Conservation (phyloP, 2,113 vertebrate genomes). For the Hippopotamus amphibius region DNA sequence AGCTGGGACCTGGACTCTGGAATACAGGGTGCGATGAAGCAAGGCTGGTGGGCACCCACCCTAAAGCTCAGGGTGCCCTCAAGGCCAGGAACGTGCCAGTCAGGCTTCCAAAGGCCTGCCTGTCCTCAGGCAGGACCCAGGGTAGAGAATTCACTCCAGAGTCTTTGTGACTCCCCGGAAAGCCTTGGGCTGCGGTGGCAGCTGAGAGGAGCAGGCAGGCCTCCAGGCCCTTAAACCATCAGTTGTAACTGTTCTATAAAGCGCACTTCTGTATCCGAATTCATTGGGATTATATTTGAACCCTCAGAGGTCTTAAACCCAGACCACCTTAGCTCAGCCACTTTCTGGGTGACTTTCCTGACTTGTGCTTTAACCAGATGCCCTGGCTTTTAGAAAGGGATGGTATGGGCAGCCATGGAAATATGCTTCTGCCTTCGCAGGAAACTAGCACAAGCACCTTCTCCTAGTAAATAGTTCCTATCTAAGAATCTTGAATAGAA, state of each 20-base stretch:
- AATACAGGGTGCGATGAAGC: background rate
- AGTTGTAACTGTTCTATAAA: background rate
- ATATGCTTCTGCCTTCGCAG: background rate
- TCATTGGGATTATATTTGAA: background rate
- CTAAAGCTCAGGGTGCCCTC: background rate
- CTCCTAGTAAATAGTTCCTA: background rate
- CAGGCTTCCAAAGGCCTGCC: background rate
- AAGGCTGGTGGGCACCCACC: background rate
- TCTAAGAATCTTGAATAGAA: background rate
- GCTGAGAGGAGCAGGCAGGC: background rate
- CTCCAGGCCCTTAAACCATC: background rate
- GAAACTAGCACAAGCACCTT: background rate
- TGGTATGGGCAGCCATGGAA: background rate
- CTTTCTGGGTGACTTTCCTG: background rate
- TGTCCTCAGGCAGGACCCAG: background rate
- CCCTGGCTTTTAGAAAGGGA: background rate
- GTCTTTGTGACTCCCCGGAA: rapidly evolving
- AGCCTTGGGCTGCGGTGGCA: rapidly evolving
- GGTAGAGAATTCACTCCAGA: background rate
- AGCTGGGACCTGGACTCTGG: background rate
- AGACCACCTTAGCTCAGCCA: background rate
- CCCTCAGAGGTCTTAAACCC: background rate
- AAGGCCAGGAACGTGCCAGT: background rate
- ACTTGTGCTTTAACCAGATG: background rate
- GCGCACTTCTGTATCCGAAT: background rate